Conservation (phyloP, 1,140 invertebrate genomes). For the Riptortus pedestris region DNA sequence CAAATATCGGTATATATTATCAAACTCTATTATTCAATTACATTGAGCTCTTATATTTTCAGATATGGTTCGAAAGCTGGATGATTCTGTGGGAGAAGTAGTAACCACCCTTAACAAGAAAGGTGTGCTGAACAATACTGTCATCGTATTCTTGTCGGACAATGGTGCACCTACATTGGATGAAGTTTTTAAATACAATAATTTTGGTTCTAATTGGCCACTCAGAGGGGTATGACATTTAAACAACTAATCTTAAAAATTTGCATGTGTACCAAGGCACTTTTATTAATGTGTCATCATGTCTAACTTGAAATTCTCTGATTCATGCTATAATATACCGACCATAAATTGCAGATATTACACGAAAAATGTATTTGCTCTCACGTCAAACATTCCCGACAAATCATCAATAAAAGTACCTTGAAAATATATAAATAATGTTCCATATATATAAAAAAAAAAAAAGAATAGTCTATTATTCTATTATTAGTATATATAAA, state of each 20-base stretch:
- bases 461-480: too few species aligned
- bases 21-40: neutral
- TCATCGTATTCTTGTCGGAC: conserved; percentile 53
- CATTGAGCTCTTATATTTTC: neutral
- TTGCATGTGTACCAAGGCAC: neutral
- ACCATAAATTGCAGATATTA: too few species aligned
- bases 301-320: too few species aligned
- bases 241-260: neutral
- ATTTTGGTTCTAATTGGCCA: conserved; percentile 54
- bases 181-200: conserved; percentile 34
- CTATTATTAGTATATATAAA: too few species aligned
- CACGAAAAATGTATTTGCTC: too few species aligned
- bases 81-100: conserved; percentile 56
- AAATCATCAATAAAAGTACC: too few species aligned
- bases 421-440: too few species aligned
- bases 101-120: conserved; percentile 46
- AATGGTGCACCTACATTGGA: conserved; percentile 47
- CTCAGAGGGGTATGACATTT: conserved; percentile 47
- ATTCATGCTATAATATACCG: too few species aligned
- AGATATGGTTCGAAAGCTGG: conserved; percentile 60
- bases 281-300: too few species aligned
- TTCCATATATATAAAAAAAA: too few species aligned
- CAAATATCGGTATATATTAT: too few species aligned
- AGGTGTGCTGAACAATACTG: conserved; percentile 45
- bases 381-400: too few species aligned